Conservation (phyloP, 2,888 invertebrate species). For the Mylabris sibirica region DNA sequence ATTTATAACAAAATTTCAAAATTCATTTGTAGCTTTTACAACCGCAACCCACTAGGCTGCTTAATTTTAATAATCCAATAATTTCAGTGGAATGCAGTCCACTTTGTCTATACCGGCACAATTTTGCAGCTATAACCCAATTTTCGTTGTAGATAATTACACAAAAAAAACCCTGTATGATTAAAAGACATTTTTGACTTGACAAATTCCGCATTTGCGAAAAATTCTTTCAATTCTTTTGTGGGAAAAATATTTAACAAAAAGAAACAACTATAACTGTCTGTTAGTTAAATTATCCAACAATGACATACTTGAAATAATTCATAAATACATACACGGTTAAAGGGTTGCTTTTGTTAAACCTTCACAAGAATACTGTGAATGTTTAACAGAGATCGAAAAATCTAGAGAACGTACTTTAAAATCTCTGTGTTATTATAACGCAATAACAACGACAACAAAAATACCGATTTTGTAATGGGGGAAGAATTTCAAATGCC, state of each 20-base stretch:
- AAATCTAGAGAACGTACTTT: neutral
- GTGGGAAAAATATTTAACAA: neutral
- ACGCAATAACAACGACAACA: neutral
- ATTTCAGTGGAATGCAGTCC: slow-evolving; percentile 3
- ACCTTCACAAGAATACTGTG: neutral
- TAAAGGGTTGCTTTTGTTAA: neutral
- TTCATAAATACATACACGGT: neutral
- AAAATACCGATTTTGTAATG: neutral
- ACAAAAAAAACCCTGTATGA: neutral
- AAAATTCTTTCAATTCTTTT: neutral
- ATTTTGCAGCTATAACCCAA: neutral
- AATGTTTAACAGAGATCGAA: neutral
- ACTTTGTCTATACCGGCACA: neutral
- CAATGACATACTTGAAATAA: neutral
- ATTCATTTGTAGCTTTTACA: slow-evolving; percentile 6
- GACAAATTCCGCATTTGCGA: neutral
- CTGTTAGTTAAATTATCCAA: neutral
- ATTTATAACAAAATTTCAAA: neutral
- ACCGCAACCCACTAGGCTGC: slow-evolving; percentile 6
- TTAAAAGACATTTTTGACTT: neutral
- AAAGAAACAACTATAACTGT: neutral
- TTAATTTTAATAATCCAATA: slow-evolving; percentile 10
- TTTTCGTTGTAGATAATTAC: neutral
- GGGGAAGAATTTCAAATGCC: neutral
- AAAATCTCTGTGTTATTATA: neutral